These are phyloP conservation scores for Apomyelois bistriatella DNA, from an alignment of 2,888 invertebrate genomes.

Conservation along the genomic window DNA sequence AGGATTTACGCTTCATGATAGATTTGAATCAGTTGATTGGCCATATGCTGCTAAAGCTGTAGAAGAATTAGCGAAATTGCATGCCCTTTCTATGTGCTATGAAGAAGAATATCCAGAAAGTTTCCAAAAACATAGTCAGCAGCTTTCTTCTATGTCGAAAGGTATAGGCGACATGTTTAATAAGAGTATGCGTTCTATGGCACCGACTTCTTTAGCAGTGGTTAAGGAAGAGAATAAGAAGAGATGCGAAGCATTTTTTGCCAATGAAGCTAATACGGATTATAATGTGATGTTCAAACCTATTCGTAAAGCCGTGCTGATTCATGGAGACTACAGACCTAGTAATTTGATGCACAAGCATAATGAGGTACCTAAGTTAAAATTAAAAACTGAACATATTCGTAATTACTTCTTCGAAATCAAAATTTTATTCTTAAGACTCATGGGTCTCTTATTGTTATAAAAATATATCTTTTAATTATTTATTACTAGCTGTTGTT, in stretches of 20 bases:
- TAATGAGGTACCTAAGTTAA: slow-evolving; percentile 19
- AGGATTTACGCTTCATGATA: slow-evolving; percentile 36
- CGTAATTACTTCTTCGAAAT: no score
- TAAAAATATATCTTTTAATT: no score
- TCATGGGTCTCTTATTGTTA: no score
- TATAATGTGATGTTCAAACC: slow-evolving; percentile 23
- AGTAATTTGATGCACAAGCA: slow-evolving; percentile 36
- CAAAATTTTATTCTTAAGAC: no score
- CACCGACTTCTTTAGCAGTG: not conserved
- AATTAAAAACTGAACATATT: not conserved
- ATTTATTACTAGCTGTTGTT: no score
- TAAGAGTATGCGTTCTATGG: not conserved
- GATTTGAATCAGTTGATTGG: slow-evolving; percentile 36
- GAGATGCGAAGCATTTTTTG: slow-evolving; percentile 27
- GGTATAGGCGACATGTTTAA: not conserved
- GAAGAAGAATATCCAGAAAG: slow-evolving; percentile 31
- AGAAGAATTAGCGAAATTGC: slow-evolving; percentile 40
- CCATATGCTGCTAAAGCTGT: slow-evolving; percentile 32
- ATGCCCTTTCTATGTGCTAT: slow-evolving; percentile 46
- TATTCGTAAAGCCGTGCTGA: slow-evolving; percentile 29
- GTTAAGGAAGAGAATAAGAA: slow-evolving; percentile 25
- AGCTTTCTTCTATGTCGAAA: not conserved
- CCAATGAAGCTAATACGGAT: not conserved
- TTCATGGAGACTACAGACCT: slow-evolving; percentile 43
- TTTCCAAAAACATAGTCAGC: not conserved